phyloP scores from a whole-genome alignment of 1,140 invertebrate genomes.

The Adelges cooleyi region DNA sequence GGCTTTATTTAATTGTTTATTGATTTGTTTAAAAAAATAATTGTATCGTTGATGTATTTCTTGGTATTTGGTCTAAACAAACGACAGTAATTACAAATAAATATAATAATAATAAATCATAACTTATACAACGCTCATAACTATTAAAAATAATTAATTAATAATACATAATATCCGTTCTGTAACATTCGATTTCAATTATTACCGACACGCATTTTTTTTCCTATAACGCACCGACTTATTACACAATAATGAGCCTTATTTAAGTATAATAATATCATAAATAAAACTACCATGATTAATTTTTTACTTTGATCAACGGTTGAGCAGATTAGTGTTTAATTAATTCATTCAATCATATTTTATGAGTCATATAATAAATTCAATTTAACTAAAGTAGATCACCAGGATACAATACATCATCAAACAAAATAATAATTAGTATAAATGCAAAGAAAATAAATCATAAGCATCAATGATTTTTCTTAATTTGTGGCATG shows the following conservation, averaged over 20 bases:
- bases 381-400: slow-evolving; percentile 11
- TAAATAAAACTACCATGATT: slow-evolving; percentile 11
- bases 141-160: background rate
- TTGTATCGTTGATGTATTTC: background rate
- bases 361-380: slow-evolving; percentile 14
- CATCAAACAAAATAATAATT: background rate
- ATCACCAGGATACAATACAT: background rate
- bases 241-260: background rate
- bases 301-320: slow-evolving; percentile 10
- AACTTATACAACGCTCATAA: background rate
- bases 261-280: background rate
- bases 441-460: background rate
- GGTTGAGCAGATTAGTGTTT: slow-evolving; percentile 27
- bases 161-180: background rate
- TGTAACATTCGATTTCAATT: background rate
- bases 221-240: background rate
- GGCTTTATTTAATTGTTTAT: background rate
- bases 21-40: too few species aligned
- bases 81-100: background rate
- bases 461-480: slow-evolving; percentile 8
- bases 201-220: background rate
- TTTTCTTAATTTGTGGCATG: slow-evolving; percentile 2
- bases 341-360: slow-evolving; percentile 15
- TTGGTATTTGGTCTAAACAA: background rate
- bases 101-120: background rate